Base-by-base conservation (phyloP, 1,140 invertebrate species). In the Brachionus calyciflorus region DNA sequence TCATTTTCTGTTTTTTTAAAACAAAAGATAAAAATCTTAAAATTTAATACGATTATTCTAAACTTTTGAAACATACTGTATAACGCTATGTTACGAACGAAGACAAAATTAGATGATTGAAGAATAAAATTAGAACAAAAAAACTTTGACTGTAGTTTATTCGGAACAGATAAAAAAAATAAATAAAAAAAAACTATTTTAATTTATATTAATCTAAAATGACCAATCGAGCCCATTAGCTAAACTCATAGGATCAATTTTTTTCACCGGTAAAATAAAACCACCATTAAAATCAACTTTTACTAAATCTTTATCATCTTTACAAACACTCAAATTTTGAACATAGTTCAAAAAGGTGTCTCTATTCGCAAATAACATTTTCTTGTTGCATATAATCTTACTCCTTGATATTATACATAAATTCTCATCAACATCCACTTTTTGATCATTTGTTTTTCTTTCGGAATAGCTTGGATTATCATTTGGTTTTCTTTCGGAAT, bases 281-380 rank as follows among this genome's bases (percentile, higher is more conserved):
- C 55, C 55, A 33, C 55, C 55, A 60, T 33, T 33, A 60, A 60
- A 60, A 30, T 60, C 28, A n/a, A 60, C 28, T 9, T 14, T 33
- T 9, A 60, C 14, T 2, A 30, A 26, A n/a, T 60, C 28, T 12
- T n/a, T 17, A 19, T 60, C 28, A 7, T 60, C 17, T 33, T 60
- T 17, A 2, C 17, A 33, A 7, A n/a, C 55, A 60, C 28, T 60
- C n/a, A 60, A 37, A 33, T 37, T 6, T 37, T 60, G 0, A 0
- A 60, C 9, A 60, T 60, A 30, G 12, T 17, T 60, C 28, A 60
- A 33, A 60, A 30, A 60, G 0, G 24, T 19, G 5, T 60, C 28
- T n/a, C 5, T 60, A 9, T 19, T 37, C 1, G 0, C 0, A 60
- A 60, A 60, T 33, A 60, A 33, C 10, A 12, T 3, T n/a, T 60